Evolutionary conservation across 2,888 invertebrate genomes (phyloP).

Genomic region (Sesamia inferens): DNA sequence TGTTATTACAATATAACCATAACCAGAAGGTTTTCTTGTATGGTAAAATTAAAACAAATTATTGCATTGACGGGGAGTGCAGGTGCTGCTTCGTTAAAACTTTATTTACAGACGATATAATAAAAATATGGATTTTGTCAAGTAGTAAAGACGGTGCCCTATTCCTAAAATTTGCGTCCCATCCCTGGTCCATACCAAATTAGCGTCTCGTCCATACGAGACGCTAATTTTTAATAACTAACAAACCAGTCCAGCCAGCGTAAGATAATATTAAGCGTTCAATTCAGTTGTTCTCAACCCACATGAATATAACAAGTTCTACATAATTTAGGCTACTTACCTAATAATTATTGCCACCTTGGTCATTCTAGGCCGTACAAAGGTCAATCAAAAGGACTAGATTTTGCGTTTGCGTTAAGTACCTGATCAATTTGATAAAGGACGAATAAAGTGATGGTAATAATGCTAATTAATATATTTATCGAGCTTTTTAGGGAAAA

Average conservation of each 20-base stretch:
- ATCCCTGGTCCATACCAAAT: no score
- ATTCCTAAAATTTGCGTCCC: no score
- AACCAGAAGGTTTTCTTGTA: background rate
- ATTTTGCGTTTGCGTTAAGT: background rate
- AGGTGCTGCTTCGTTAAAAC: background rate
- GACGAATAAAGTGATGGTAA: background rate
- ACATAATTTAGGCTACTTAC: background rate
- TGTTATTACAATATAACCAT: background rate
- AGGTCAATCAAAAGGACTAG: background rate
- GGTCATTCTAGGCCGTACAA: background rate
- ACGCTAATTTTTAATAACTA: slow-evolving; percentile 2
- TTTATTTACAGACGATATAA: background rate
- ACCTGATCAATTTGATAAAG: background rate
- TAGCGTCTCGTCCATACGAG: no score
- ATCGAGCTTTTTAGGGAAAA: no score
- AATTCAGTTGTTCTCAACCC: slow-evolving; percentile 4
- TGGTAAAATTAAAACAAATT: background rate
- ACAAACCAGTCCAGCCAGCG: slow-evolving; percentile 10
- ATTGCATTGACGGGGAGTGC: no score
- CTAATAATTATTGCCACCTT: background rate
- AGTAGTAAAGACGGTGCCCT: background rate
- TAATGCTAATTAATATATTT: background rate
- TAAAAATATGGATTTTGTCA: background rate
- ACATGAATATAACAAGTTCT: background rate
- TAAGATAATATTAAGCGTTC: background rate